These are phyloP conservation scores for Electrophaes corylata DNA, from an alignment of 2,888 invertebrate genomes.

Conservation along the genomic window DNA sequence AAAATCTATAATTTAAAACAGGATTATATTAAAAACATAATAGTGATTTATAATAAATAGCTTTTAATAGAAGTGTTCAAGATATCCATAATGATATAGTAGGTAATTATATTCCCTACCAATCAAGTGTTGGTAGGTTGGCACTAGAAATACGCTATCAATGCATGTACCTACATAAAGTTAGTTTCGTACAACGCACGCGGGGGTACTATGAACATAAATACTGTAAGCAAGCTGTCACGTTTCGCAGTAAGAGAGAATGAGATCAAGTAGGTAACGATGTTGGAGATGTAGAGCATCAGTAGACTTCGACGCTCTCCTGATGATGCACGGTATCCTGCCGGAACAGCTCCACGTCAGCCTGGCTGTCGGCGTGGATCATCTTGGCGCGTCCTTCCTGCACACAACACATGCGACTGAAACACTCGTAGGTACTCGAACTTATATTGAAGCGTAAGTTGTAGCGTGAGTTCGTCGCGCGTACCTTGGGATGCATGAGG, in stretches of 20 bases:
- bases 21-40: too few species aligned
- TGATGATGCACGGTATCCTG: conserved; percentile 87
- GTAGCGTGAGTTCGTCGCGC: neutral
- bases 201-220: neutral
- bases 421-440: neutral
- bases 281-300: conserved; percentile 27
- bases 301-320: conserved; percentile 82
- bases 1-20: too few species aligned
- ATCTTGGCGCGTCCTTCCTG: conserved; percentile 82
- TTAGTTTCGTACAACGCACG: neutral
- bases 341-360: conserved; percentile 88
- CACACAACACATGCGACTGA: conserved; percentile 8
- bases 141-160: too few species aligned
- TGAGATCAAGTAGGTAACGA: neutral
- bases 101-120: too few species aligned
- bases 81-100: too few species aligned
- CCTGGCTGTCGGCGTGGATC: conserved; percentile 88
- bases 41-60: neutral
- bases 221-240: neutral
- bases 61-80: neutral
- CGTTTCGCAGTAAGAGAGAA: neutral
- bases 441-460: neutral
- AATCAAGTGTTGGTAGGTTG: too few species aligned
- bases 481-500: conserved; percentile 94
- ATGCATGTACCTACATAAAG: neutral